Conservation (phyloP, 2,888 invertebrate genomes). For the Stictocephala bisonia region DNA sequence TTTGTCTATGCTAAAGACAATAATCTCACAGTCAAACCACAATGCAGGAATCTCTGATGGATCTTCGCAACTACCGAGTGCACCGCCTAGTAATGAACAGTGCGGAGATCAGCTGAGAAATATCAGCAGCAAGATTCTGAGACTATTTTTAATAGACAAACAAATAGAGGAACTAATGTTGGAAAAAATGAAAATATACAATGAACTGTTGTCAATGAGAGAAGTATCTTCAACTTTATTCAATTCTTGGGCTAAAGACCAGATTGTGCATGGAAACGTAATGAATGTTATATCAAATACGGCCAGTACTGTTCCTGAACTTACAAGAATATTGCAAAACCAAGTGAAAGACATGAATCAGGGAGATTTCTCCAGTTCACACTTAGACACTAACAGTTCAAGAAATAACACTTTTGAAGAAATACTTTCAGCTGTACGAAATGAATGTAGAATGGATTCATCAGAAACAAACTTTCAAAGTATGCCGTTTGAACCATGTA, state of each 20-base stretch:
- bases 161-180: slow-evolving; percentile 28
- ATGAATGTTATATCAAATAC: slow-evolving; percentile 9
- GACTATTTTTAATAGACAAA: slow-evolving; percentile 39
- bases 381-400: too few relatives aligned
- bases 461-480: too few relatives aligned
- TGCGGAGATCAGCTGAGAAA: slow-evolving; percentile 7
- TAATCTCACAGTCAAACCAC: background rate
- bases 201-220: slow-evolving; percentile 39
- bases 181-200: slow-evolving; percentile 44
- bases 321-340: too few relatives aligned
- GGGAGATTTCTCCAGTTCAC: too few relatives aligned
- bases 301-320: background rate
- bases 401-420: too few relatives aligned
- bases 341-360: too few relatives aligned
- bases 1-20: background rate
- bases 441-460: too few relatives aligned
- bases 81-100: background rate
- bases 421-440: too few relatives aligned
- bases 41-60: background rate
- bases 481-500: too few relatives aligned
- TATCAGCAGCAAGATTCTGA: slow-evolving; percentile 29
- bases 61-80: background rate
- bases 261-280: slow-evolving; percentile 4
- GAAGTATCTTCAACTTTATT: slow-evolving; percentile 28
- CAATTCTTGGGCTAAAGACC: slow-evolving; percentile 39